Base-by-base conservation (phyloP, 2,113 vertebrate genomes). In the Urocolius indicus region DNA sequence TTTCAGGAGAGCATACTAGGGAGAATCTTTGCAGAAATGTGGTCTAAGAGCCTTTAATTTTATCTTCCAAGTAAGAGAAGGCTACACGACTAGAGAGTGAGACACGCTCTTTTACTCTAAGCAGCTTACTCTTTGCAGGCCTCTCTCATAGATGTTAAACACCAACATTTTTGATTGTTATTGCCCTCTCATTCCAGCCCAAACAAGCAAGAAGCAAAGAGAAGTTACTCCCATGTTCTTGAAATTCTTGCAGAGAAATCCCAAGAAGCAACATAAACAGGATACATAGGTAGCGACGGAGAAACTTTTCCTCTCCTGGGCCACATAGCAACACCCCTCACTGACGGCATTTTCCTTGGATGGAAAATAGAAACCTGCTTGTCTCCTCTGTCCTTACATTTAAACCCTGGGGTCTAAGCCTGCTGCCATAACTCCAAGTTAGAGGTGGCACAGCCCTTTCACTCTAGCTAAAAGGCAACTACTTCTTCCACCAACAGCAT, bases 361-460 rank as follows among this genome's bases (percentile, higher is more conserved):
- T 74, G 63, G 72, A 92, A 59, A 87, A 93, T 76, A 96, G 84
- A 58, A 85, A 74, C 16, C 68, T 67, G 23, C 77, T 95, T 97
- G 91, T 95, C 66, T 94, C 55, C 43, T 54, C 76, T 51, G 54
- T 38, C 67, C 63, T 84, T 66, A 62, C 58, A 26, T n/a, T 36
- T 85, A 89, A 74, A 18, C 91, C 27, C 71, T 24, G 12, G 66
- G 49, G 87, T 81, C 73, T 20, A 32, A 57, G 46, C 30, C 19
- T 81, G 38, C 46, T 78, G 63, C 71, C 45, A 1, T 36, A 82
- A 89, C 66, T 58, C 45, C 13, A 54, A 21, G 49, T 46, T 26
- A 75, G 66, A 94, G 41, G 74, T 84, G 61, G 57, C 1, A 0
- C 94, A 92, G 61, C 27, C 73, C 67, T 88, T 86, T 83, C 67